Conservation (phyloP, 64 coral and sea anemone genomes). For the Exaiptasia diaphana region DNA sequence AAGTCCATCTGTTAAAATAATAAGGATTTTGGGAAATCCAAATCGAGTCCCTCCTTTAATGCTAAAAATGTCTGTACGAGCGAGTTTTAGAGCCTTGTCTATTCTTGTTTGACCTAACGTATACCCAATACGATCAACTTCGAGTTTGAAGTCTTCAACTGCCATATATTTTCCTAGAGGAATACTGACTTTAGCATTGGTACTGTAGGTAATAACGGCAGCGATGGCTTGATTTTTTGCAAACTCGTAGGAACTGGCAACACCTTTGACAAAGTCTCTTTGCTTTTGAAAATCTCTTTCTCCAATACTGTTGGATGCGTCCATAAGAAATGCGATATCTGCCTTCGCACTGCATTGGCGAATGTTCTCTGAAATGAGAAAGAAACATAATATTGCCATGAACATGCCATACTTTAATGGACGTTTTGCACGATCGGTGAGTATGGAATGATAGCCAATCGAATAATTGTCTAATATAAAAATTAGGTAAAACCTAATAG, state of each 20-base stretch:
- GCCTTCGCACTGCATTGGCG: slow-evolving; percentile 22
- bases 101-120: slow-evolving; percentile 73
- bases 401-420: neutral
- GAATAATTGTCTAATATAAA: too few relatives aligned
- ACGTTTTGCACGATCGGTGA: neutral
- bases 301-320: slow-evolving; percentile 74
- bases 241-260: slow-evolving; percentile 42
- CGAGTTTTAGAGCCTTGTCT: slow-evolving; percentile 55
- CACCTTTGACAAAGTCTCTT: slow-evolving; percentile 68
- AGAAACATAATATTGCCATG: neutral
- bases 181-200: slow-evolving; percentile 61
- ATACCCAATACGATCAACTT: slow-evolving; percentile 66
- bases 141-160: slow-evolving; percentile 46
- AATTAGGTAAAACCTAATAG: too few relatives aligned
- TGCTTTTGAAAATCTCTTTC: slow-evolving; percentile 64
- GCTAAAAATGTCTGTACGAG: slow-evolving; percentile 54
- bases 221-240: slow-evolving; percentile 12
- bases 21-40: slow-evolving; percentile 35
- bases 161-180: slow-evolving; percentile 48
- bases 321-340: slow-evolving; percentile 69
- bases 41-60: neutral
- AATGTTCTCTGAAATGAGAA: neutral
- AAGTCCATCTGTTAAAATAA: slow-evolving; percentile 61
- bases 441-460: neutral
- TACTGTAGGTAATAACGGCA: slow-evolving; percentile 58